Percentiles rank a stretch among this genome's conserved stretches.
Conservation (phyloP, 2,113 vertebrate genomes). For the Gavialis gangeticus region DNA sequence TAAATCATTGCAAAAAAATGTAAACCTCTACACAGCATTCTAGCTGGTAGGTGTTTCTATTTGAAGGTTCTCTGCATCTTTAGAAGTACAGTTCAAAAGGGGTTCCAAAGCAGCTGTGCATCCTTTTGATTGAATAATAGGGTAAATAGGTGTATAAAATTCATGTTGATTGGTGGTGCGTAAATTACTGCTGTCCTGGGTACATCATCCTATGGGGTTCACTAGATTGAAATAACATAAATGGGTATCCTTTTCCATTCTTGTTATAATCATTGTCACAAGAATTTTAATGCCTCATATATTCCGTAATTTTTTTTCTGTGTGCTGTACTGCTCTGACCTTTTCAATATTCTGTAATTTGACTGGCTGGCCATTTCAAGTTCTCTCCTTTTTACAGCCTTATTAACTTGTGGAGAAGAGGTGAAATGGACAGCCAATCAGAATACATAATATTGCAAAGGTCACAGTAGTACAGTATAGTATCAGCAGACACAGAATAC, state of each 20-base stretch:
- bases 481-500: constrained; percentile 64
- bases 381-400: constrained; percentile 84
- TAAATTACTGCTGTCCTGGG: constrained; percentile 65
- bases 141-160: constrained; percentile 49
- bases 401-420: constrained; percentile 84
- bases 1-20: background rate
- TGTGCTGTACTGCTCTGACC: constrained; percentile 81
- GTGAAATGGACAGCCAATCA: constrained; percentile 83
- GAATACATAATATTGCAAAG: constrained; percentile 83
- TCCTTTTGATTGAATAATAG: background rate
- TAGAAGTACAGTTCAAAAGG: background rate
- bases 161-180: background rate
- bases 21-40: background rate
- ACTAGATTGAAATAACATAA: constrained; percentile 79
- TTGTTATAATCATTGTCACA: constrained; percentile 85
- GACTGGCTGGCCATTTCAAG: constrained; percentile 83
- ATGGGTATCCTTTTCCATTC: constrained; percentile 78
- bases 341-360: constrained; percentile 89
- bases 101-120: background rate
- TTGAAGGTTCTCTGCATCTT: background rate
- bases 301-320: constrained; percentile 84
- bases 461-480: constrained; percentile 71
- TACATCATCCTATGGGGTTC: constrained; percentile 54
- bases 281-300: constrained; percentile 87
- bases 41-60: background rate